Evolutionary conservation across 2,888 invertebrate genomes (phyloP), one percentile per base, ranked within the genome.

Genomic region (Amaurobius ferox): DNA sequence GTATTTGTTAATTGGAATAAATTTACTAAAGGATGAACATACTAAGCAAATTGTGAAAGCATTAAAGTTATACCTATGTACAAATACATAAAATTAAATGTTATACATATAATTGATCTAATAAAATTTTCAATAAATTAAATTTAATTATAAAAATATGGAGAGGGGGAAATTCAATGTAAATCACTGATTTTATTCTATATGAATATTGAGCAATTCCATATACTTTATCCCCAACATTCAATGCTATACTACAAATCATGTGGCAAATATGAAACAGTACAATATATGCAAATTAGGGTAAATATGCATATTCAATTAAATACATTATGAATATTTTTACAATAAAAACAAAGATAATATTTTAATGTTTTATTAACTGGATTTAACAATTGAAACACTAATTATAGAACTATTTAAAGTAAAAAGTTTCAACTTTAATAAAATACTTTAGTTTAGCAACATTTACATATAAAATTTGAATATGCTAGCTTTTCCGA

Each of bases 91-190:
- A 55, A 23, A 44, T 9, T 44, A 44, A 44, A 44, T 2, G 2
- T 9, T 9, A 5, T 44, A 44, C n/a, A 11, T n/a, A 44, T 11
- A 11, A 16, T 16, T 55, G 3, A 5, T 23, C 5, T 11, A 23
- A 55, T n/a, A 55, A 55, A 55, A 55, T 55, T 55, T 55, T 5
- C 5, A 55, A 55, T 55, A 55, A 55, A 55, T 55, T 55, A 55
- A 55, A 55, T 23, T 55, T 55, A 23, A 16, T 44, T 44, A 19
- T 23, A 55, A 23, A 3, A 23, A 11, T 23, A 35, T n/a, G 35
- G 35, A 35, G 35, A 35, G 9, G 5, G 9, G 9, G 35, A 5
- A 7, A 35, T 7, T 7, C 9, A 9, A 9, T 35, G 35, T 35
- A 7, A 35, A 35, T 35, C n/a, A n/a, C n/a, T n/a, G n/a, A 35